These are phyloP conservation scores for Agriotes lineatus DNA, from an alignment of 2,888 invertebrate genomes.

Conservation along the genomic window DNA sequence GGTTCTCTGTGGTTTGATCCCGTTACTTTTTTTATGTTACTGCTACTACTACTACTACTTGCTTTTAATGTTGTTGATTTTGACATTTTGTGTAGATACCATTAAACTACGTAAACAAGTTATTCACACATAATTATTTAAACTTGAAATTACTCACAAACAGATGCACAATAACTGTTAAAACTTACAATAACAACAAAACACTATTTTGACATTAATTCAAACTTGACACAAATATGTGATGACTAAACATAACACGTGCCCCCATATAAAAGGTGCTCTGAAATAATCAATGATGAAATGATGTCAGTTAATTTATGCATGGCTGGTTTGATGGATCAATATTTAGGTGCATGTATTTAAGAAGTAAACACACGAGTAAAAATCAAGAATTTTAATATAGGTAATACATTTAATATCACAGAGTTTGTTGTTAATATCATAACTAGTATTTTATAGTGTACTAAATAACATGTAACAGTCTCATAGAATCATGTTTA, in stretches of 20 bases:
- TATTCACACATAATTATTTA: too few relatives aligned
- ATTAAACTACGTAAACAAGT: too few relatives aligned
- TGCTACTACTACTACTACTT: neutral
- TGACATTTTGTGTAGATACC: conserved; percentile 8
- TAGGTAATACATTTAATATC: conserved; percentile 41
- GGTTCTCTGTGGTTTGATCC: conserved; percentile 12
- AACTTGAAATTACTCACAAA: too few relatives aligned
- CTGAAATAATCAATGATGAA: conserved; percentile 46
- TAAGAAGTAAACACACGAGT: conserved; percentile 10
- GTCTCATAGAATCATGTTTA: conserved; percentile 7
- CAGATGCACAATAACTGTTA: too few relatives aligned
- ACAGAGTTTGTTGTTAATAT: conserved; percentile 37
- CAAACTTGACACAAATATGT: conserved; percentile 39
- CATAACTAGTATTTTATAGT: too few relatives aligned
- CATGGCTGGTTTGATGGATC: conserved; percentile 29
- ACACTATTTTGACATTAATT: conserved; percentile 24
- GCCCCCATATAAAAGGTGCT: conserved; percentile 32
- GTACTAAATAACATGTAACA: conserved; percentile 17
- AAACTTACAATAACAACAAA: conserved; percentile 5
- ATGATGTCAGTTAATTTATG: conserved; percentile 43
- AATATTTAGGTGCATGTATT: conserved; percentile 12
- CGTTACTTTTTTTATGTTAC: neutral
- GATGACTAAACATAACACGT: conserved; percentile 38
- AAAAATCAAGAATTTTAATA: conserved; percentile 18
- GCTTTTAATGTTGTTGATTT: neutral